Evolutionary conservation across 2,888 invertebrate species (phyloP), one percentile per base, ranked within the genome.

Genomic region (Zeuzera pyrina): DNA sequence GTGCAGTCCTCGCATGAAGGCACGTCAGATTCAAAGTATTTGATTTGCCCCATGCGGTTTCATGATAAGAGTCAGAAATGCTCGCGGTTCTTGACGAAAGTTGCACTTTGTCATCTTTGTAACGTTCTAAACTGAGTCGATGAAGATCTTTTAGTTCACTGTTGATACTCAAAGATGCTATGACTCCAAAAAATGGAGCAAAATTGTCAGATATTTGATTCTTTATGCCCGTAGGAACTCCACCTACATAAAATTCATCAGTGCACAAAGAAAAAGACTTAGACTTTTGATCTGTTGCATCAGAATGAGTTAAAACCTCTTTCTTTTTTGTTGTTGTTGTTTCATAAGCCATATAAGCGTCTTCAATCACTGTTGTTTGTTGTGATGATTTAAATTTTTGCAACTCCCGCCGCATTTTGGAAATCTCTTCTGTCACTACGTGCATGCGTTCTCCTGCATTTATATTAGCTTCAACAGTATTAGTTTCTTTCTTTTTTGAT

Each of bases 81-180:
- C 81, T 81, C 1, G 78, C 77, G 10, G 77, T 67, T 34, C 65
- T 58, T 7, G 78, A 74, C 8, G 79, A 78, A 5, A 81, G 45
- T 35, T 74, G 74, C n/a, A 71, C 34, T 38, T 42, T 54, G 13
- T 56, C 54, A 13, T 65, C 59, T 36, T 56, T 71, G 38, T 52
- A 51, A 12, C 70, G 56, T 42, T 83, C 79, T 5, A 63, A 41
- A 31, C 49, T 63, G 15, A 43, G 56, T n/a, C 52, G 55, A 30
- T 68, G 63, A 15, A 81, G 49, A 44, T 83, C 72, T 33, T 68
- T 46, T 33, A 69, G 49, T 8, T 47, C 48, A 30, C 52, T 49
- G 34, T 78, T 70, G 6, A 73, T 39, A 19, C 43, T 63, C 10
- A 81, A 43, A 2, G 69, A 63, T 3, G 74, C 77, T 41, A 79